These are phyloP conservation scores for Pseudorhiza aurosa DNA, from an alignment of 30 jellyfish, hydroid and myxozoan species.

Conservation along the genomic window DNA sequence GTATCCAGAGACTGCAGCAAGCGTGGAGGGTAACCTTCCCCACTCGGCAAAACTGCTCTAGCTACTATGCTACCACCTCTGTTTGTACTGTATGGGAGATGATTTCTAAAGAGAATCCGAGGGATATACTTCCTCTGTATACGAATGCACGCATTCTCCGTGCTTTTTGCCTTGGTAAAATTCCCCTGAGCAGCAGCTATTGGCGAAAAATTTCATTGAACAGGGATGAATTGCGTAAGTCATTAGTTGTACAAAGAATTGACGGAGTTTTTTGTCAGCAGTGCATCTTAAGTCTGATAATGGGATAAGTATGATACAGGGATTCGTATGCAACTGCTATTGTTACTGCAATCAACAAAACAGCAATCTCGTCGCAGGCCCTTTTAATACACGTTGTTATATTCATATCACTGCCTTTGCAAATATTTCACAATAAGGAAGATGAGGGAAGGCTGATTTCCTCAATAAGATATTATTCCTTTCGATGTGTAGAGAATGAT, in stretches of 20 bases:
- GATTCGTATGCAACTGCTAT: background rate
- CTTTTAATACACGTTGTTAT: background rate
- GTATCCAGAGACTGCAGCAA: too few species aligned
- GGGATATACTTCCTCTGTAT: too few species aligned
- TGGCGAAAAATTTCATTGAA: background rate
- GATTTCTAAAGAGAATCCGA: too few species aligned
- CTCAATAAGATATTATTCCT: background rate
- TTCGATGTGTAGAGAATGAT: background rate
- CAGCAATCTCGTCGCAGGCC: background rate
- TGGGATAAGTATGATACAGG: background rate
- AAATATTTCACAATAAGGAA: background rate
- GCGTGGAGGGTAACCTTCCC: too few species aligned
- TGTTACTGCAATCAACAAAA: background rate
- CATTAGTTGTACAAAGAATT: background rate
- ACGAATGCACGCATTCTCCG: too few species aligned
- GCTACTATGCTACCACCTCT: too few species aligned
- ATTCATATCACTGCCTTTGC: background rate
- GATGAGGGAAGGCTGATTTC: background rate
- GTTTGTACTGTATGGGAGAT: too few species aligned
- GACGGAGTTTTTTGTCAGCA: background rate
- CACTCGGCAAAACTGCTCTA: too few species aligned
- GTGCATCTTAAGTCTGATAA: background rate
- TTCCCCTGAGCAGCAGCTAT: background rate
- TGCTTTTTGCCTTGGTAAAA: background rate
- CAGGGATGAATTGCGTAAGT: background rate